Percentiles rank a stretch among this genome's conserved stretches.
Conservation (phyloP, 2,888 invertebrate genomes). For the Neocrepidodera transversa region DNA sequence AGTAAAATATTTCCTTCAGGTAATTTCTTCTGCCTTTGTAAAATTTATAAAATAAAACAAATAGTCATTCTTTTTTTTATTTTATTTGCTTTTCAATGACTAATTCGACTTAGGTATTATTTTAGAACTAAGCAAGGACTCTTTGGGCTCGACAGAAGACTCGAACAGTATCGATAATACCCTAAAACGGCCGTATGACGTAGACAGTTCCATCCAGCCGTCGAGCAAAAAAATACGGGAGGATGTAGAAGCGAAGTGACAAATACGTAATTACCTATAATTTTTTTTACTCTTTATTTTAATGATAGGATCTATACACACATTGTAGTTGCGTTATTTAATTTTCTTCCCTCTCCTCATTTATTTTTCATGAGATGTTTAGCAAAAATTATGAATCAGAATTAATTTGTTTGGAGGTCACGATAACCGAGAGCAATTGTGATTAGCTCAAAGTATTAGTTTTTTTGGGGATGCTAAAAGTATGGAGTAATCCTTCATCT, state of each 20-base stretch:
- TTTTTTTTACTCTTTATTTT: slow-evolving; percentile 47
- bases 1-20: no score
- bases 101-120: not conserved
- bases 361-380: no score
- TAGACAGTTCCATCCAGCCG: slow-evolving; percentile 59
- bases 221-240: slow-evolving; percentile 64
- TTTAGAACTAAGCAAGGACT: slow-evolving; percentile 22
- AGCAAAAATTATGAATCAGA: no score
- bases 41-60: no score
- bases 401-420: no score
- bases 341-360: slow-evolving; percentile 27
- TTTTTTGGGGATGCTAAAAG: no score
- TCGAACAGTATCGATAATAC: slow-evolving; percentile 50
- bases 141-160: slow-evolving; percentile 20
- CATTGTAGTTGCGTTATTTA: slow-evolving; percentile 40
- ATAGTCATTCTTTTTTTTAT: no score
- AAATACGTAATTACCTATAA: slow-evolving; percentile 53
- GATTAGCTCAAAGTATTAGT: no score
- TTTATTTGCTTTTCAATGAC: not conserved
- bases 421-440: no score
- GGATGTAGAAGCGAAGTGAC: slow-evolving; percentile 63
- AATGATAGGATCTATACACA: slow-evolving; percentile 47
- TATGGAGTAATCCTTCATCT: no score
- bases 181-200: slow-evolving; percentile 54
- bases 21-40: no score